Evolutionary conservation across 1,140 invertebrate genomes (phyloP).

Genomic region (Euura saliciscinereae): DNA sequence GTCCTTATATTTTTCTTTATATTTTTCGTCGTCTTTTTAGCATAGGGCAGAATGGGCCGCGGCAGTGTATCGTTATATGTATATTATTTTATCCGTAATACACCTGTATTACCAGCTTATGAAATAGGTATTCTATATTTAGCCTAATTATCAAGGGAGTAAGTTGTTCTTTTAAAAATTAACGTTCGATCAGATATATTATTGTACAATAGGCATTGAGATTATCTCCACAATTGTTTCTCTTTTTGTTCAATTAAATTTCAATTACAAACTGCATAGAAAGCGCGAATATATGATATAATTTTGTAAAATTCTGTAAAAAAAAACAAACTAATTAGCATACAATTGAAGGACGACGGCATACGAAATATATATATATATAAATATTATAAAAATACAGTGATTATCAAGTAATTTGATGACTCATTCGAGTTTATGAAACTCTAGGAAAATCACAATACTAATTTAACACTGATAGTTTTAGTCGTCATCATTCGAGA

Average conservation of each 20-base stretch:
- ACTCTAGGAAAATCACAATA: too few species aligned
- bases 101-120: constrained; percentile 32
- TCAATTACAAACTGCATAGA: background rate
- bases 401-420: too few species aligned
- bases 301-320: too few species aligned
- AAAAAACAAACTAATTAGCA: too few species aligned
- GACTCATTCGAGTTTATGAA: too few species aligned
- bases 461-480: too few species aligned
- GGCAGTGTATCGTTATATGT: constrained; percentile 10
- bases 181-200: constrained; percentile 20
- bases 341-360: too few species aligned
- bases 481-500: too few species aligned
- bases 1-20: constrained; percentile 99
- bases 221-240: constrained; percentile 15
- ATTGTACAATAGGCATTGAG: constrained; percentile 21
- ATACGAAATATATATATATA: too few species aligned
- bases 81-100: constrained; percentile 19
- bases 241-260: background rate
- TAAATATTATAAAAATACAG: too few species aligned
- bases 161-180: constrained; percentile 31
- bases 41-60: constrained; percentile 57
- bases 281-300: background rate
- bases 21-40: constrained; percentile 96
- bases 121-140: constrained; percentile 36
- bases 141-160: constrained; percentile 29